phyloP scores from a whole-genome alignment of 2,797 vertebrate genomes.

The Tenualosa thibaudeaui region DNA sequence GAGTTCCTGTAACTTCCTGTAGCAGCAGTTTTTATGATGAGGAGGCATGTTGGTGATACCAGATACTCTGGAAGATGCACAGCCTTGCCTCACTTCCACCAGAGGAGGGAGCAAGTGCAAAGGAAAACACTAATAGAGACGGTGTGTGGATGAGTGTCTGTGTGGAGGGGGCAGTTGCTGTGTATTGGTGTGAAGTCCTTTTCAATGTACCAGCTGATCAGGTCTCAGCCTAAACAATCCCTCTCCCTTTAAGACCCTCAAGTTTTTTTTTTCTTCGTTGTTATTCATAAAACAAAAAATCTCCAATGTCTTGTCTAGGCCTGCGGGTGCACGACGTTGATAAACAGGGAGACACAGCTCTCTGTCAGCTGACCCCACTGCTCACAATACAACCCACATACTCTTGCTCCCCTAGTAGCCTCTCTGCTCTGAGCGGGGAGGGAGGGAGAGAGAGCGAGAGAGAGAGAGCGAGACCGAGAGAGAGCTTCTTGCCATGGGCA shows the following conservation, averaged over 20 bases:
- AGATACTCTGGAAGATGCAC: not conserved
- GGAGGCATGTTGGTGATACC: not conserved
- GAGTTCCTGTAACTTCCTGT: not conserved
- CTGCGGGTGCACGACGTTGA: not conserved
- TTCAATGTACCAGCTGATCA: not conserved
- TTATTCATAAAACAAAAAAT: not conserved
- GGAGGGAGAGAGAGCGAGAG: conserved; percentile 9
- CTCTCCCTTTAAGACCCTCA: not conserved
- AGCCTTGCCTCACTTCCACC: not conserved
- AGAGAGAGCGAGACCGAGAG: not conserved
- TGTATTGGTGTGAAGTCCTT: not conserved
- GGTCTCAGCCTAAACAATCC: not conserved
- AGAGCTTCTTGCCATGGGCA: not conserved
- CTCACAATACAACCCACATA: conserved; percentile 38
- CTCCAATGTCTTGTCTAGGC: not conserved
- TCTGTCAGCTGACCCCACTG: conserved; percentile 37
- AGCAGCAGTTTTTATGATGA: not conserved
- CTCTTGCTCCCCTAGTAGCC: conserved; percentile 27
- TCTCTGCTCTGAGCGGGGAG: not conserved
- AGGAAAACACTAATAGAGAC: not conserved
- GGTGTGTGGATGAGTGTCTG: not conserved
- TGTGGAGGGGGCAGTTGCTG: not conserved
- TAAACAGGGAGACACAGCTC: conserved; percentile 32
- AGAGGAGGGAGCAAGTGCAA: conserved; percentile 1
- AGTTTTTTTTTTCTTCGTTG: not conserved